Percentiles rank a stretch among this genome's conserved stretches.
Conservation (phyloP, 2,888 invertebrate genomes). For the Rapana venosa region DNA sequence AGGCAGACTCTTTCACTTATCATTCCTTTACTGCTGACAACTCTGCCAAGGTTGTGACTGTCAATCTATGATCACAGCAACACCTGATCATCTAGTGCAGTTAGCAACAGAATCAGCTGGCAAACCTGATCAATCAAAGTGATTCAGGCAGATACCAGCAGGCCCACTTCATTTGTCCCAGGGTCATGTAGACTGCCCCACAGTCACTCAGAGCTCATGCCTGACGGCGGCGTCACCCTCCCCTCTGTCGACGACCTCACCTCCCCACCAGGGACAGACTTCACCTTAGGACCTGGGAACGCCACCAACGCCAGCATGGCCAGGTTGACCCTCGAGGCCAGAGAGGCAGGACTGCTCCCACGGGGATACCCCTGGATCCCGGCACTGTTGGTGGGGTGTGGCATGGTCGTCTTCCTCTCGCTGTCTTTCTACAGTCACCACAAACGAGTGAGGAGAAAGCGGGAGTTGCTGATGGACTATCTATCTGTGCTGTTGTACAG, state of each 20-base stretch:
- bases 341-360: not conserved
- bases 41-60: too few relatives aligned
- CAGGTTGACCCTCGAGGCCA: too few relatives aligned
- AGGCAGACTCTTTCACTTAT: too few relatives aligned
- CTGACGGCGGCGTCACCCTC: not conserved
- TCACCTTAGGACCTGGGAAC: not conserved
- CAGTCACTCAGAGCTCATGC: not conserved
- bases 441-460: conserved; percentile 47
- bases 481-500: conserved; percentile 48
- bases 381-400: conserved; percentile 44
- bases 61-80: too few relatives aligned
- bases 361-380: conserved; percentile 47
- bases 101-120: too few relatives aligned
- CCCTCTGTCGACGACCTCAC: not conserved
- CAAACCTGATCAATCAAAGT: too few relatives aligned
- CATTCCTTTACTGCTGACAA: too few relatives aligned
- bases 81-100: too few relatives aligned
- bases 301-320: not conserved
- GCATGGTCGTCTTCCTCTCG: conserved; percentile 48
- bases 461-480: conserved; percentile 52
- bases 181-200: too few relatives aligned
- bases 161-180: too few relatives aligned
- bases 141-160: too few relatives aligned
- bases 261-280: not conserved
- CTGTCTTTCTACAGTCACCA: conserved; percentile 50